phyloP scores from a whole-genome alignment of 2,888 invertebrate species.

The Dasysyrphus tricinctus region DNA sequence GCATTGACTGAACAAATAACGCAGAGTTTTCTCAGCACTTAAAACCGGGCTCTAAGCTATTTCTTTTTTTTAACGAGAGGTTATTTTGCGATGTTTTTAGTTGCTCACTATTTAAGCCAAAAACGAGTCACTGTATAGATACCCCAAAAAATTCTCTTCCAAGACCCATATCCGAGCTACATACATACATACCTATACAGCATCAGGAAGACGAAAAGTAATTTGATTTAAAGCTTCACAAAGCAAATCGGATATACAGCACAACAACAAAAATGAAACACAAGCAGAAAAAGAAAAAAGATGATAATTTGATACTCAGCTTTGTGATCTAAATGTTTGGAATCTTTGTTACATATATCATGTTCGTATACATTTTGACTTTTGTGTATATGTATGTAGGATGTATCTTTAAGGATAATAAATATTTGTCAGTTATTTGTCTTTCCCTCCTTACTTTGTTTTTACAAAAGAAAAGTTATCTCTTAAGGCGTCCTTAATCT shows the following conservation, averaged over 20 bases:
- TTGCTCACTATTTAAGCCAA: no score
- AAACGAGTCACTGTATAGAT: neutral
- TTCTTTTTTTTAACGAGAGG: no score
- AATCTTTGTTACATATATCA: neutral
- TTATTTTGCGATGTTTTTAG: no score
- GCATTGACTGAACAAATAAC: no score
- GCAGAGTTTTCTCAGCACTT: no score
- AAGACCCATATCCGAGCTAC: neutral
- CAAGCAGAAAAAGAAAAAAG: conserved; percentile 33
- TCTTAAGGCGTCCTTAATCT: conserved; percentile 56
- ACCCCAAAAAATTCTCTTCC: neutral
- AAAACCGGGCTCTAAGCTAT: no score
- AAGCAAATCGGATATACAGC: conserved; percentile 51
- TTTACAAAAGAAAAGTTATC: conserved; percentile 37
- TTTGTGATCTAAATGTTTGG: conserved; percentile 52
- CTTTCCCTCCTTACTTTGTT: conserved; percentile 26
- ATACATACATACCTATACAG: neutral
- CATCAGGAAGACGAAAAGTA: conserved; percentile 42
- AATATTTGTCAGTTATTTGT: conserved; percentile 58
- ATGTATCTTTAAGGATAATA: conserved; percentile 44
- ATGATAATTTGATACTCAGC: conserved; percentile 63
- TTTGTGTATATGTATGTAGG: neutral
- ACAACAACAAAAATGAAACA: conserved; percentile 23
- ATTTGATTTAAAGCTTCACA: conserved; percentile 71
- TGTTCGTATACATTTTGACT: conserved; percentile 8